Evolutionary conservation across 2,888 invertebrate genomes (phyloP).

Genomic region (Sarcophaga rosellei): DNA sequence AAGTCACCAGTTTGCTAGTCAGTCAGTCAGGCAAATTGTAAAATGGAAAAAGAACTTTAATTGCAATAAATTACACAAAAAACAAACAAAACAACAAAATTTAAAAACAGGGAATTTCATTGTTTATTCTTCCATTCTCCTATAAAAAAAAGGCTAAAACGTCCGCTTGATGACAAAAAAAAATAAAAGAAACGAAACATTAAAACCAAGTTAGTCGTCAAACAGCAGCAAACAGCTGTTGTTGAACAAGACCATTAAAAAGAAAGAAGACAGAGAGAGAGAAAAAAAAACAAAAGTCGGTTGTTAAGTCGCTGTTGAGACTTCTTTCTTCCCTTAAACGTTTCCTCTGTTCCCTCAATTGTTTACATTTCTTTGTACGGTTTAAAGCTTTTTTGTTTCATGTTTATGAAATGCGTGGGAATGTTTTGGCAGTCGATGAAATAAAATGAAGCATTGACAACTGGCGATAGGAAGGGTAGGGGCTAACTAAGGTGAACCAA

Average conservation of each 20-base stretch:
- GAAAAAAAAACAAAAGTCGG: slow-evolving; percentile 4
- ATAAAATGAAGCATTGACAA: background rate
- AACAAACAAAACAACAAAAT: too few relatives aligned
- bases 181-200: background rate
- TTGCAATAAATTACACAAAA: slow-evolving; percentile 60
- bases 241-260: background rate
- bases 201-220: background rate
- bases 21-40: slow-evolving; percentile 11
- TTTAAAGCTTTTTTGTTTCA: slow-evolving; percentile 16
- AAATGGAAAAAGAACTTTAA: slow-evolving; percentile 62
- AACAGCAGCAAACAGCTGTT: slow-evolving; percentile 48
- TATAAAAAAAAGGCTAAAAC: background rate
- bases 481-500: background rate
- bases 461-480: background rate
- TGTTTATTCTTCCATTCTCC: background rate
- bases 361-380: slow-evolving; percentile 33
- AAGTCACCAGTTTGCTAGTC: slow-evolving; percentile 19
- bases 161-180: background rate
- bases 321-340: too few relatives aligned
- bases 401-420: slow-evolving; percentile 68
- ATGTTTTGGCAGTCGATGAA: slow-evolving; percentile 38
- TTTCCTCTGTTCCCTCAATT: slow-evolving; percentile 32
- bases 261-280: background rate
- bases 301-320: background rate
- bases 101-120: background rate